A percentile compares a stretch with the other conserved stretches of the same genome.
Conservation (phyloP, 1,140 invertebrate genomes). For the Cydia fagiglandana region DNA sequence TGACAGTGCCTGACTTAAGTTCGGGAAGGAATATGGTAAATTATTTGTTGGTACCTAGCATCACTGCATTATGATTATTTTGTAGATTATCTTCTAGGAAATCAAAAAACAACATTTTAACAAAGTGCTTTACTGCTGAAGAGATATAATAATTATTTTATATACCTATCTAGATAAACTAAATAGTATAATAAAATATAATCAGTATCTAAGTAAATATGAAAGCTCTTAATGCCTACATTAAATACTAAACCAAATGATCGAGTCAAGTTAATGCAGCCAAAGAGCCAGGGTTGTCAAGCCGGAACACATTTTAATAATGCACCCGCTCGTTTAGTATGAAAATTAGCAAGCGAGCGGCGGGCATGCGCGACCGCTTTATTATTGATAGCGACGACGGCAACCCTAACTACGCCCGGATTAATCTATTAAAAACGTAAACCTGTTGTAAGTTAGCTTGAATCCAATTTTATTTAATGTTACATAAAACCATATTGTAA, state of each 20-base stretch:
- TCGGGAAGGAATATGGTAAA: not conserved
- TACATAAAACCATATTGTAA: not conserved
- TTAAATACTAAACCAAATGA: constrained; percentile 52
- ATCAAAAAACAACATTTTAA: too few relatives aligned
- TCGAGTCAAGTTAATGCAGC: constrained; percentile 59
- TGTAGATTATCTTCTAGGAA: not conserved
- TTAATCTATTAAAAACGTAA: constrained; percentile 30
- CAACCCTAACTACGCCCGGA: constrained; percentile 15
- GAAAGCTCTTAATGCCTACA: constrained; percentile 12
- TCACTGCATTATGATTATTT: not conserved
- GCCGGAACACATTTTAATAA: constrained; percentile 71
- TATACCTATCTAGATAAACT: too few relatives aligned
- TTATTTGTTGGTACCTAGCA: constrained; percentile 31
- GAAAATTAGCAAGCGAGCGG: constrained; percentile 70
- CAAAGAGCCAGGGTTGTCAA: constrained; percentile 60
- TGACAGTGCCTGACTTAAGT: constrained; percentile 33
- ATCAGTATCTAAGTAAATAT: too few relatives aligned
- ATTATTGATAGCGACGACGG: constrained; percentile 58
- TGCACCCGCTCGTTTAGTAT: constrained; percentile 73
- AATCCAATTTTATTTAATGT: not conserved
- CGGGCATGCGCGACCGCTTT: constrained; percentile 44
- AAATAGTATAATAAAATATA: too few relatives aligned
- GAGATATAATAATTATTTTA: too few relatives aligned
- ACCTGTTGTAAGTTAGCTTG: not conserved
- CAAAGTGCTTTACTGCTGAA: too few relatives aligned